A percentile compares a stretch with the other conserved stretches of the same genome.
Conservation (phyloP, 2,113 vertebrate genomes). For the Leptobrachium leishanense region DNA sequence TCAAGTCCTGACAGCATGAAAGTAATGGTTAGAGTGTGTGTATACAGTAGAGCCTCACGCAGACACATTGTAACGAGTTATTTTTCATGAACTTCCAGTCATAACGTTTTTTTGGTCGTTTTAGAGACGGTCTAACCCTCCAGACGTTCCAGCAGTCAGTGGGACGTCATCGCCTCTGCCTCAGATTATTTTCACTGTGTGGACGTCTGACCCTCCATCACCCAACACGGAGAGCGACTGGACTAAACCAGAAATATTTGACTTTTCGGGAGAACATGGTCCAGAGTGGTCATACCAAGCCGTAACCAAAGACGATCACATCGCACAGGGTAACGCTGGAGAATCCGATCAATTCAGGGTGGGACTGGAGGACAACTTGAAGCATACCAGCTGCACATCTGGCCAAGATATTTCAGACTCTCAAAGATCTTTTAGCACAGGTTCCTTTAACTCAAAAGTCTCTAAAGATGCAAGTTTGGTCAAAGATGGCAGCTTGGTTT, state of each 20-base stretch:
- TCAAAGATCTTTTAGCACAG: not conserved
- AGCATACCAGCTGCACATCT: not conserved
- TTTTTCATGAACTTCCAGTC: not conserved
- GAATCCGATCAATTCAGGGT: too few species aligned
- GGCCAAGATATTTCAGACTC: too few species aligned
- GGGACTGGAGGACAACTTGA: not conserved
- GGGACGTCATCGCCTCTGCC: slow-evolving; percentile 67
- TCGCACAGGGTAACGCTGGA: not conserved
- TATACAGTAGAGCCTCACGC: too few species aligned
- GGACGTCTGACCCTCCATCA: slow-evolving; percentile 62
- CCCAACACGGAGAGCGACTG: slow-evolving; percentile 58
- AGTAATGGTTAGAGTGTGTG: too few species aligned
- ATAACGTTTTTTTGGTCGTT: not conserved
- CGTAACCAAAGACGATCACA: not conserved
- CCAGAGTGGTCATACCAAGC: not conserved
- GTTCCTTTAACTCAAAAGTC: not conserved
- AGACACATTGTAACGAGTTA: not conserved
- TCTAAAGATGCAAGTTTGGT: not conserved
- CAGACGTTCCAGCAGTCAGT: slow-evolving; percentile 45
- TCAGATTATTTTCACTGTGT: slow-evolving; percentile 79
- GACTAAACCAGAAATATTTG: not conserved
- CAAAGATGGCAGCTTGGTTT: not conserved
- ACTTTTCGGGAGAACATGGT: not conserved
- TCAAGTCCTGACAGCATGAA: too few species aligned
- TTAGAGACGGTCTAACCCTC: slow-evolving; percentile 20